These are phyloP conservation scores for Microctenopoma lineatum DNA, from an alignment of 2,797 vertebrate species.

Conservation along the genomic window DNA sequence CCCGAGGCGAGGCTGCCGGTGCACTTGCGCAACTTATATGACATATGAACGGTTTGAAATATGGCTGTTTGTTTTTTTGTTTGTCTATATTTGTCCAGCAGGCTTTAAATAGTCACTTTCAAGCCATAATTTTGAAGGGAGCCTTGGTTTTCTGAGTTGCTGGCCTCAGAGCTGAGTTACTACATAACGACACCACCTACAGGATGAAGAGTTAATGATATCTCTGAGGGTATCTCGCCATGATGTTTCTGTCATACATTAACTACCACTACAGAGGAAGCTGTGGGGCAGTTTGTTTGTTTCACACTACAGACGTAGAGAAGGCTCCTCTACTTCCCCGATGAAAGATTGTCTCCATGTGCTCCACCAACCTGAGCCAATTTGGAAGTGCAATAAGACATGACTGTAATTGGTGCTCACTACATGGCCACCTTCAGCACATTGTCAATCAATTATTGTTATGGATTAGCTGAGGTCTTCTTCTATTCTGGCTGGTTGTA, in stretches of 20 bases:
- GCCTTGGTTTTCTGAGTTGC: conserved; percentile 13
- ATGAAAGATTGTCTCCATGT: conserved; percentile 70
- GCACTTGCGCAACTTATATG: neutral
- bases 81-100: neutral
- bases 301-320: conserved; percentile 60
- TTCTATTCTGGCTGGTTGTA: conserved; percentile 89
- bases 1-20: neutral
- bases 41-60: neutral
- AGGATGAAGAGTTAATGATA: conserved; percentile 68
- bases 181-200: conserved; percentile 84
- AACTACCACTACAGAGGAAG: conserved; percentile 27
- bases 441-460: conserved; percentile 96
- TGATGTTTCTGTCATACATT: conserved; percentile 52
- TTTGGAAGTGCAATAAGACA: conserved; percentile 88
- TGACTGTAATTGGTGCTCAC: conserved; percentile 88
- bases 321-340: conserved; percentile 82
- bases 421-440: conserved; percentile 89
- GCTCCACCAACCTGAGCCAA: conserved; percentile 71
- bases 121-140: conserved; percentile 7
- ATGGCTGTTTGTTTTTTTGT: neutral
- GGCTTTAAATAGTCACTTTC: neutral
- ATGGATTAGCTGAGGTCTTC: conserved; percentile 92
- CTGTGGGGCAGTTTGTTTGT: conserved; percentile 37
- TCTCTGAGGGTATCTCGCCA: conserved; percentile 2
- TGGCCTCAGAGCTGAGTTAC: conserved; percentile 32